These are phyloP conservation scores for Argyrosomus regius DNA, from an alignment of 2,797 vertebrate species.

Conservation along the genomic window DNA sequence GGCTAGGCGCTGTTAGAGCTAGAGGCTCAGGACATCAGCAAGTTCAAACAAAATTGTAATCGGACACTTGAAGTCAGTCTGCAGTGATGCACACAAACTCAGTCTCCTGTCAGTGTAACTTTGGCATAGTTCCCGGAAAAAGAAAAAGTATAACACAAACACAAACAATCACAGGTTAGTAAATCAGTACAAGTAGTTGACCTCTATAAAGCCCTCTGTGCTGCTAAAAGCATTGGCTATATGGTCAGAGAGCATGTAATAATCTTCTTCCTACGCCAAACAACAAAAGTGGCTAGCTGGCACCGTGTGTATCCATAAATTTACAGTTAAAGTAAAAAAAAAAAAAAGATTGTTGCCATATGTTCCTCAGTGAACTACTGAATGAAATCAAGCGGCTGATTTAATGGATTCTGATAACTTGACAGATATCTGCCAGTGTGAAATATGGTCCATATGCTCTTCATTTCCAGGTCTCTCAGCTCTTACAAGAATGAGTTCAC, in stretches of 20 bases:
- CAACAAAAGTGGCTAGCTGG: conserved; percentile 31
- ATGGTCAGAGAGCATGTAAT: background rate
- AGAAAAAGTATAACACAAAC: background rate
- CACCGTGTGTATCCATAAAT: conserved; percentile 27
- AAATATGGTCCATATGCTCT: conserved; percentile 40
- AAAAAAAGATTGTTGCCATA: conserved; percentile 14
- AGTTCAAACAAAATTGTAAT: conserved; percentile 2
- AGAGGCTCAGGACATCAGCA: background rate
- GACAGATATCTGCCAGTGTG: conserved; percentile 6
- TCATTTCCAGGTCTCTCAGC: conserved; percentile 74
- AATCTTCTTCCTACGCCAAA: conserved; percentile 1
- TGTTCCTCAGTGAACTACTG: conserved; percentile 11
- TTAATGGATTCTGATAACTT: conserved; percentile 26
- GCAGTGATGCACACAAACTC: background rate
- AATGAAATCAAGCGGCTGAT: conserved; percentile 19
- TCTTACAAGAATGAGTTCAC: conserved; percentile 93
- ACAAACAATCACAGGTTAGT: background rate
- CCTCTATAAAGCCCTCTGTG: conserved; percentile 4
- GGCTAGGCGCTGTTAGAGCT: background rate
- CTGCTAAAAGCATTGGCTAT: conserved; percentile 17
- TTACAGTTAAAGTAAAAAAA: conserved; percentile 18
- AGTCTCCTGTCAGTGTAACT: background rate
- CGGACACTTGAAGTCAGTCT: conserved; percentile 1
- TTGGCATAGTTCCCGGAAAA: background rate
- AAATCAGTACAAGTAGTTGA: conserved; percentile 20